phyloP scores from a whole-genome alignment of 1,140 invertebrate species.

The Armadillidium nasatum region DNA sequence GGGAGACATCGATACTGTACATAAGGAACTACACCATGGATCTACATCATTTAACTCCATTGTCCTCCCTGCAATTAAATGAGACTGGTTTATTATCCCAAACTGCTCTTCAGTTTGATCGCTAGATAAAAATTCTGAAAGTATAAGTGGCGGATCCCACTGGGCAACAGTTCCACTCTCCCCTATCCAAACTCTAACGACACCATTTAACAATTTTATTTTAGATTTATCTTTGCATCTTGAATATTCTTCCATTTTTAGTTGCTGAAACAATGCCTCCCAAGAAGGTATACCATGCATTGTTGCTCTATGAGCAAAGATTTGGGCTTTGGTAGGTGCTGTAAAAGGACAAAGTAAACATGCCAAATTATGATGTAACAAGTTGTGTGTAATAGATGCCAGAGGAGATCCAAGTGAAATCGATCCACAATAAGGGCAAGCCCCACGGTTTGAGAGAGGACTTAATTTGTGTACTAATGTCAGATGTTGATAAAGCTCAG shows the following conservation, averaged over 20 bases:
- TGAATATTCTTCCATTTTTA: slow-evolving; percentile 30
- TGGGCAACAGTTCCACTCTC: slow-evolving; percentile 33
- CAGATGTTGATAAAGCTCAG: slow-evolving; percentile 36
- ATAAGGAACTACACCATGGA: slow-evolving; percentile 41
- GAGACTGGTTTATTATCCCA: slow-evolving; percentile 17
- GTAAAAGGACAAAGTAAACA: slow-evolving; percentile 37
- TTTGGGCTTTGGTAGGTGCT: slow-evolving; percentile 29
- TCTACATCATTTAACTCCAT: slow-evolving; percentile 23
- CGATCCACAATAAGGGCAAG: slow-evolving; percentile 31
- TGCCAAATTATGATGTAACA: slow-evolving; percentile 37
- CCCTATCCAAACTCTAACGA: slow-evolving; percentile 38
- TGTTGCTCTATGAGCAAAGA: slow-evolving; percentile 32
- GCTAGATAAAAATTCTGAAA: slow-evolving; percentile 13
- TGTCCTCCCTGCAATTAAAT: slow-evolving; percentile 3
- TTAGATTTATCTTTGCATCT: neutral
- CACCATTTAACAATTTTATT: slow-evolving; percentile 24
- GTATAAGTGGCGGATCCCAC: slow-evolving; percentile 31
- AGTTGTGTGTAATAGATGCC: slow-evolving; percentile 33
- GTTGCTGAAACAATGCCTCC: slow-evolving; percentile 33
- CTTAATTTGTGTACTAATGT: slow-evolving; percentile 31
- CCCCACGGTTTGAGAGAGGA: slow-evolving; percentile 23
- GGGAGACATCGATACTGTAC: slow-evolving; percentile 42
- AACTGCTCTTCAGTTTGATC: neutral
- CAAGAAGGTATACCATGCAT: slow-evolving; percentile 36
- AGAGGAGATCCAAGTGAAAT: slow-evolving; percentile 27